A percentile compares a stretch with the other conserved stretches of the same genome.
Evolutionary conservation across 2,797 vertebrate genomes (phyloP).

Genomic region (Arrhamphus sclerolepis): DNA sequence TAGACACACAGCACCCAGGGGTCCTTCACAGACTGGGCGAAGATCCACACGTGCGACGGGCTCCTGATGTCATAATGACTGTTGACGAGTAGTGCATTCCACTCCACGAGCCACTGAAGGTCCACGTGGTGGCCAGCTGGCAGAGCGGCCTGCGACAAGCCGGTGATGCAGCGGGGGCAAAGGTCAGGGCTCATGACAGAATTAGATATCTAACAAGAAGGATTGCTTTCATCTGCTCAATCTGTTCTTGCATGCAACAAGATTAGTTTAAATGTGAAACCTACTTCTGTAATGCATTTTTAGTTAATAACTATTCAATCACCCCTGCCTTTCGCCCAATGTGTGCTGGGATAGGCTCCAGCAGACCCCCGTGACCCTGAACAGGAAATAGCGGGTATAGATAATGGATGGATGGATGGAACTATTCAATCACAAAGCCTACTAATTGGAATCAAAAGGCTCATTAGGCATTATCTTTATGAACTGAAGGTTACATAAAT

Average conservation of each 20-base stretch:
- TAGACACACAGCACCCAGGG: slow-evolving; percentile 97
- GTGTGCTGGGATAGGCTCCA: too few relatives aligned
- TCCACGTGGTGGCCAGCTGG: slow-evolving; percentile 90
- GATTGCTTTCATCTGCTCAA: background rate
- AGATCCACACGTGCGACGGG: slow-evolving; percentile 98
- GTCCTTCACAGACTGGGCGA: slow-evolving; percentile 96
- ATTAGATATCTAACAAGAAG: slow-evolving; percentile 4
- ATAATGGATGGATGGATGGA: too few relatives aligned
- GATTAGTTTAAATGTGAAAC: too few relatives aligned
- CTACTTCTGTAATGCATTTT: too few relatives aligned
- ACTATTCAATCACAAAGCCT: too few relatives aligned
- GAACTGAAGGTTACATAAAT: too few relatives aligned
- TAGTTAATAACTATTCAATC: too few relatives aligned
- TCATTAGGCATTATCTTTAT: too few relatives aligned
- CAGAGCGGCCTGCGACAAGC: slow-evolving; percentile 79
- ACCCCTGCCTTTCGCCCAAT: too few relatives aligned
- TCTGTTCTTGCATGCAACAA: background rate
- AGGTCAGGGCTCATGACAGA: slow-evolving; percentile 26
- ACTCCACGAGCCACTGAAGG: slow-evolving; percentile 96
- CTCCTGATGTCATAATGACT: slow-evolving; percentile 96
- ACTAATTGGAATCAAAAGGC: too few relatives aligned
- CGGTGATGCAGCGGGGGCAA: slow-evolving; percentile 10
- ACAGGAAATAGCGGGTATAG: too few relatives aligned
- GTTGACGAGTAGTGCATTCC: slow-evolving; percentile 92
- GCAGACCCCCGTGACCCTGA: too few relatives aligned